These are phyloP conservation scores for Neoniphon sammara DNA, from an alignment of 2,797 vertebrate species.

Conservation along the genomic window DNA sequence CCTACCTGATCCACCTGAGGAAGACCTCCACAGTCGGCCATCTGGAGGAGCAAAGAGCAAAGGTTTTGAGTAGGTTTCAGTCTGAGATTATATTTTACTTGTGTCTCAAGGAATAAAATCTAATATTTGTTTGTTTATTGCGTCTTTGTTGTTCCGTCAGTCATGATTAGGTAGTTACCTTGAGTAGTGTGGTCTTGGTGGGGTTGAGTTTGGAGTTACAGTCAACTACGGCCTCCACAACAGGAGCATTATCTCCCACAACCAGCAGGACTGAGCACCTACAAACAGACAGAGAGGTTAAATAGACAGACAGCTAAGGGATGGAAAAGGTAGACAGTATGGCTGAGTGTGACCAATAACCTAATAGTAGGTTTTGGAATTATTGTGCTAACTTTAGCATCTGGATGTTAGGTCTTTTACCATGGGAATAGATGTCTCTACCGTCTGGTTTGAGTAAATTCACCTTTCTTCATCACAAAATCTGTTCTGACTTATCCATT, in stretches of 20 bases:
- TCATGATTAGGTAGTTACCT: slow-evolving; percentile 79
- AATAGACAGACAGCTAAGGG: background rate
- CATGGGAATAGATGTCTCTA: too few relatives aligned
- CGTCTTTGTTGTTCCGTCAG: background rate
- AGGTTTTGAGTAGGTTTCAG: slow-evolving; percentile 1
- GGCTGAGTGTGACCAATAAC: background rate
- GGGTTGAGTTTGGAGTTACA: slow-evolving; percentile 96
- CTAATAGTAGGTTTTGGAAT: too few relatives aligned
- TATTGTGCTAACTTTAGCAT: too few relatives aligned
- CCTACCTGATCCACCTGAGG: slow-evolving; percentile 95
- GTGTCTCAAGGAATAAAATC: background rate
- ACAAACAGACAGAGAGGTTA: slow-evolving; percentile 28
- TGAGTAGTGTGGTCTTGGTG: slow-evolving; percentile 93
- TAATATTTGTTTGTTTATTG: background rate
- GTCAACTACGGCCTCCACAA: slow-evolving; percentile 93
- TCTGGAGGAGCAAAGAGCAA: slow-evolving; percentile 78
- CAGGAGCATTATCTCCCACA: slow-evolving; percentile 92
- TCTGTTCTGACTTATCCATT: too few relatives aligned
- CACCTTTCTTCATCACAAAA: too few relatives aligned
- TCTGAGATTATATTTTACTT: background rate
- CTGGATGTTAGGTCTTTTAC: too few relatives aligned
- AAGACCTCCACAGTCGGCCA: slow-evolving; percentile 96
- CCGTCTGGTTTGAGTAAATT: too few relatives aligned
- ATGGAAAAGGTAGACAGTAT: background rate
- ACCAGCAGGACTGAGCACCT: slow-evolving; percentile 91